Evolutionary conservation across 2,113 vertebrate genomes (phyloP), one percentile per base, ranked within the genome.

Genomic region (Plotosus lineatus): DNA sequence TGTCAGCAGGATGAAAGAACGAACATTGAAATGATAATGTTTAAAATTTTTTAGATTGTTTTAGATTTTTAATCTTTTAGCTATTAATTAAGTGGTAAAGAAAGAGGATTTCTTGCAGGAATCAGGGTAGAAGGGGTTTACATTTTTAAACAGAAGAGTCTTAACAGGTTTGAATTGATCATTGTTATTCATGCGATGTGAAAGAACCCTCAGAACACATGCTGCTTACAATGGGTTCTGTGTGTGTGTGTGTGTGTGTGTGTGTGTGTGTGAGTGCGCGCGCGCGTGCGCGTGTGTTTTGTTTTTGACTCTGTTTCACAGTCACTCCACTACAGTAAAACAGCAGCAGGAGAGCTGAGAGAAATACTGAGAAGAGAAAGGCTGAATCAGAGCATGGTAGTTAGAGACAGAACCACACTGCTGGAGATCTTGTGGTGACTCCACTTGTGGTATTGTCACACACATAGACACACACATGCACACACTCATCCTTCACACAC

Each of bases 241-340:
- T 28, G 9, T 40, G 71, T 79, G 40, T 28, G 60, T 61, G 69
- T 77, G 63, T 84, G 78, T 66, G 82, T 68, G 48, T 77, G 60
- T 31, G 53, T 79, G 74, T 76, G n/a, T n/a, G n/a, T n/a, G n/a
- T 1, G 69, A 26, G n/a, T n/a, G n/a, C n/a, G n/a, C n/a, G n/a
- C n/a, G n/a, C n/a, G n/a, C n/a, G 23, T 81, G 75, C 75, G 72
- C 68, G 80, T 75, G 61, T 76, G 75, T 77, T 77, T 71, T 71
- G 77, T 69, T 66, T 84, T 81, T 78, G 56, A 72, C 44, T 81
- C 44, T 28, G 50, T 72, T 84, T 84, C 56, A 26, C 73, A 78
- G 83, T 84, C 81, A 84, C 77, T 80, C 36, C 74, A 63, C 65
- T 26, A 55, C 78, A 53, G 78, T 78, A 76, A 56, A 76, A 76